These are phyloP conservation scores for Hemibagrus guttatus DNA, from an alignment of 2,797 vertebrate species.

Conservation along the genomic window DNA sequence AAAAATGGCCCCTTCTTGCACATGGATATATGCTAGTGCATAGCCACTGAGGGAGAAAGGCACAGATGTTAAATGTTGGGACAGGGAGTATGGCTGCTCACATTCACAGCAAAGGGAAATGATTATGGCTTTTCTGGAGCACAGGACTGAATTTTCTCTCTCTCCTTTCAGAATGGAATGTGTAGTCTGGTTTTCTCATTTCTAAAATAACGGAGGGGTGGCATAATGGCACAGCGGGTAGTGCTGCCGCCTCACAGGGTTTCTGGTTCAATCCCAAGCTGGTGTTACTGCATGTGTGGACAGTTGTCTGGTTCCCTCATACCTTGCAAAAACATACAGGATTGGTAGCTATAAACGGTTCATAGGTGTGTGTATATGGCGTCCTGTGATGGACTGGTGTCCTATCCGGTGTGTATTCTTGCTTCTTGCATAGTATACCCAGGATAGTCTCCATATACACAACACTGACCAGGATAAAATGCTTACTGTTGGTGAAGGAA, in stretches of 20 bases:
- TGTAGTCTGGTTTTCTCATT: not conserved
- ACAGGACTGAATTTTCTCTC: not conserved
- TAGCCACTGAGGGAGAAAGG: too few species aligned
- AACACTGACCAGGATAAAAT: not conserved
- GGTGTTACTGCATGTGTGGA: not conserved
- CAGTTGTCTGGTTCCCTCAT: not conserved
- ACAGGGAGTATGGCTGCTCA: not conserved
- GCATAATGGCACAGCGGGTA: not conserved
- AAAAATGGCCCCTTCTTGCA: constrained; percentile 13
- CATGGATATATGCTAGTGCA: not conserved
- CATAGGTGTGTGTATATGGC: not conserved
- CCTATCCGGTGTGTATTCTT: not conserved
- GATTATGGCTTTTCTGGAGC: not conserved
- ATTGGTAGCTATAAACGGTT: not conserved
- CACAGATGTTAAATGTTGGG: not conserved
- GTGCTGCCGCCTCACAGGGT: not conserved
- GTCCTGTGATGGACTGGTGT: not conserved
- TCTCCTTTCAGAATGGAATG: not conserved
- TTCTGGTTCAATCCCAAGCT: not conserved
- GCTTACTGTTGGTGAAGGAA: not conserved
- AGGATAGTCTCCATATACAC: not conserved
- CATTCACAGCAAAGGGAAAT: not conserved
- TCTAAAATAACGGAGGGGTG: not conserved
- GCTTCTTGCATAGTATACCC: not conserved
- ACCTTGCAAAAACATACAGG: not conserved